Evolutionary conservation across 2,113 vertebrate species (phyloP).

Genomic region (Thunnus maccoyii): DNA sequence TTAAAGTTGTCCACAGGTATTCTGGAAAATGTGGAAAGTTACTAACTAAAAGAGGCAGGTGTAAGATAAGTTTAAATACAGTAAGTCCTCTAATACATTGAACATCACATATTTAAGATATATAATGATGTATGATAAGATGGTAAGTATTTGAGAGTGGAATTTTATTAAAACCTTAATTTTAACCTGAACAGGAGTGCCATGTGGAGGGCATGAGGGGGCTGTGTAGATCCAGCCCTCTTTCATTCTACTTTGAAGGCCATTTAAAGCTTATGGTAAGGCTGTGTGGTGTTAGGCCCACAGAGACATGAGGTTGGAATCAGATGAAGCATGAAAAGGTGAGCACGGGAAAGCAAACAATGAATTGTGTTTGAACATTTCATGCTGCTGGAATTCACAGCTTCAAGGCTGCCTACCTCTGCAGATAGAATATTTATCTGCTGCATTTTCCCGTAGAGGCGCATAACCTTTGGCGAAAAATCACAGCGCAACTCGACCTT

Average conservation of each 20-base stretch:
- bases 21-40: neutral
- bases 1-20: too few species aligned
- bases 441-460: slow-evolving; percentile 63
- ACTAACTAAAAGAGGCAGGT: neutral
- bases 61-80: neutral
- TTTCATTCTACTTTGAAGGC: slow-evolving; percentile 64
- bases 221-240: slow-evolving; percentile 32
- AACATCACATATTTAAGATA: neutral
- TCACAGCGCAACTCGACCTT: slow-evolving; percentile 62
- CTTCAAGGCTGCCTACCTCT: slow-evolving; percentile 71
- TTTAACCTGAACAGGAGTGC: slow-evolving; percentile 12
- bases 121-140: neutral
- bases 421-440: slow-evolving; percentile 73
- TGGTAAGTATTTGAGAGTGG: neutral
- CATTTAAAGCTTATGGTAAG: slow-evolving; percentile 53
- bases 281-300: slow-evolving; percentile 45
- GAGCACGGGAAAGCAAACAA: slow-evolving; percentile 71
- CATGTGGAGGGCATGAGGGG: neutral
- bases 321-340: slow-evolving; percentile 71
- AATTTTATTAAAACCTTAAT: neutral
- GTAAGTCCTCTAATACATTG: neutral
- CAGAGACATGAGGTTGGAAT: slow-evolving; percentile 53
- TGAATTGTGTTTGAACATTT: slow-evolving; percentile 74
- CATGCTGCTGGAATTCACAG: slow-evolving; percentile 60
- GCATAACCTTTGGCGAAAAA: slow-evolving; percentile 65